Conservation (phyloP, 1,140 invertebrate genomes). For the Drosophila navojoa region DNA sequence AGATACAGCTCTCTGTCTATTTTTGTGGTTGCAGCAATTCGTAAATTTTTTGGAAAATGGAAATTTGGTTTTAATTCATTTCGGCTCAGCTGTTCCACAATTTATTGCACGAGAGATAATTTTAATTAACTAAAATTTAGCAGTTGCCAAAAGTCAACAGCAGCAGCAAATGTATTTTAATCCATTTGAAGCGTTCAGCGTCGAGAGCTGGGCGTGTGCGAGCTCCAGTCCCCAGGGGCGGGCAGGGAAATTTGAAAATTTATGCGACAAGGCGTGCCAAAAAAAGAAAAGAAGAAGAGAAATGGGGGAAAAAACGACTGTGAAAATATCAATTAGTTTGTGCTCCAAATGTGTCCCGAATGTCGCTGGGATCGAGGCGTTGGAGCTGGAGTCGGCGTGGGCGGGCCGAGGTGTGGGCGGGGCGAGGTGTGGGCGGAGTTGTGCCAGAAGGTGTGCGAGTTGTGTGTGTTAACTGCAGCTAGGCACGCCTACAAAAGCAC, state of each 20-base stretch:
- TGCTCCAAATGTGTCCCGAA: constrained; percentile 71
- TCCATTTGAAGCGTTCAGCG: constrained; percentile 2
- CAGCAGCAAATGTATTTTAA: neutral
- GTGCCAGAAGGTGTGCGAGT: constrained; percentile 22
- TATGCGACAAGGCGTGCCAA: constrained; percentile 59
- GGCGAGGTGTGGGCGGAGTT: neutral
- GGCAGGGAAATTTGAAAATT: constrained; percentile 43
- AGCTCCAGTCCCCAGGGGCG: neutral
- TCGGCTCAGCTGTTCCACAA: neutral
- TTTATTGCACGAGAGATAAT: neutral
- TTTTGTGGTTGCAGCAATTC: too few species aligned
- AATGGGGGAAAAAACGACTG: constrained; percentile 31
- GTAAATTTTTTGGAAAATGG: too few species aligned
- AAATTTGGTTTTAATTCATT: too few species aligned
- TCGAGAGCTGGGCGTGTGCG: constrained; percentile 9
- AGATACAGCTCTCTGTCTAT: too few species aligned
- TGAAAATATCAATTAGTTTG: constrained; percentile 72
- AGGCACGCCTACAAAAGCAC: constrained; percentile 47
- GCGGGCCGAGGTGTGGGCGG: neutral
- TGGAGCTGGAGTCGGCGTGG: neutral
- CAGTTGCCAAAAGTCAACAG: too few species aligned
- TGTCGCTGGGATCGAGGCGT: constrained; percentile 18
- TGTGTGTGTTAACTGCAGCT: constrained; percentile 49
- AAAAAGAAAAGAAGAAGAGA: constrained; percentile 18
- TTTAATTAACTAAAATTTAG: too few species aligned